Evolutionary conservation across 1,140 invertebrate genomes (phyloP), one percentile per base, ranked within the genome.

Genomic region (Anastrepha obliqua): DNA sequence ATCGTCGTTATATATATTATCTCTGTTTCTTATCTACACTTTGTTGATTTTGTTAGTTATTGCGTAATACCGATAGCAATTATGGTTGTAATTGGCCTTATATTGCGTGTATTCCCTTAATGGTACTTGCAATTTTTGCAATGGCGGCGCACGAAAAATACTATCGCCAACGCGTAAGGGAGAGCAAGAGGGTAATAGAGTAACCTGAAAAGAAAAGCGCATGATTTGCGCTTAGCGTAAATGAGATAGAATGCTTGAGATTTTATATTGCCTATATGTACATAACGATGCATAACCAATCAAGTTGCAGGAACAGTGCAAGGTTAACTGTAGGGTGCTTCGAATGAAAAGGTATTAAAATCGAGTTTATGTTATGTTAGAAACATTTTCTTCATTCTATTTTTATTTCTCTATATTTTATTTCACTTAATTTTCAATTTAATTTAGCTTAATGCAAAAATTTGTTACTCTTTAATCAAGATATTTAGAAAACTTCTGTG

Each of bases 61-160:
- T 74, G 67, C 67, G 17, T 8, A 47, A 81, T 81, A 55, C 47
- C 74, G 74, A 55, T 81, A 81, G 47, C 44, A 81, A 81, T 81
- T 81, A 55, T 81, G 74, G 74, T 47, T 55, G 74, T 81, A 81
- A 81, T 81, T 51, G 74, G 74, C 74, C 29, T 81, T 78, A 55
- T 81, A 81, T 81, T 81, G 47, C 74, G 29, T 55, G n/a, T 81
- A 81, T 42, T 20, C 74, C 3, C 17, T 13, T 8, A 55, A 58
- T 74, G 13, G 29, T 55, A 67, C n/a, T 55, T 20, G 8, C 8
- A 47, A 8, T 51, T 81, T 81, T 55, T 29, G 20, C 47, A 55
- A 81, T 81, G 74, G 74, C 74, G 47, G 6, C 7, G n/a, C 7
- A 9, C 47, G 6, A 62, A 15, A 1, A 74, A 39, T 74, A 55